Percentiles rank a stretch among this genome's conserved stretches.
Evolutionary conservation across 2,797 vertebrate species (phyloP).

Genomic region (Rhinella marina): DNA sequence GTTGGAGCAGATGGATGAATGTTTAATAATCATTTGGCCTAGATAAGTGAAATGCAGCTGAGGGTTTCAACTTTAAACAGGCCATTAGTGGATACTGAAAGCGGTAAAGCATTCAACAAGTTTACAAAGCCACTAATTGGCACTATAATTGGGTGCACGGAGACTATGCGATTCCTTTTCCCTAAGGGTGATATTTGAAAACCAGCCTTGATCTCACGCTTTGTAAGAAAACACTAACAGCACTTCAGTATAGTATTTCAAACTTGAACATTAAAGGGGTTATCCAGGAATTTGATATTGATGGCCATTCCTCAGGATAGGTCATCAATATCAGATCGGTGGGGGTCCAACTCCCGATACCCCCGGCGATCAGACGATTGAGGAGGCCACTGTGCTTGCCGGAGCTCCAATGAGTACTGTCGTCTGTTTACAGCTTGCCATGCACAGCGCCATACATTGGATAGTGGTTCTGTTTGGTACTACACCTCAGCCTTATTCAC

Average conservation of each 20-base stretch:
- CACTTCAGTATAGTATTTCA: background rate
- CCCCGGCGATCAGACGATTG: too few species aligned
- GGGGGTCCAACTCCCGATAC: too few species aligned
- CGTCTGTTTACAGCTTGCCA: too few species aligned
- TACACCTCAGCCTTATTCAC: too few species aligned
- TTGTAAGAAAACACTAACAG: conserved; percentile 2
- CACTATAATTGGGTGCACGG: conserved; percentile 44
- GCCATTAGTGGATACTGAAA: conserved; percentile 48
- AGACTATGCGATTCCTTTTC: conserved; percentile 19
- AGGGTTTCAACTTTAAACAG: conserved; percentile 39
- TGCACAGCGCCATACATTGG: too few species aligned
- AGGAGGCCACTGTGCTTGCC: too few species aligned
- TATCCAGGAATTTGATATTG: too few species aligned
- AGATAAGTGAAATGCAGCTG: conserved; percentile 28
- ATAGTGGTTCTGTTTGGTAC: too few species aligned
- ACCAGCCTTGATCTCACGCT: background rate
- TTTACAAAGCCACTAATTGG: conserved; percentile 37
- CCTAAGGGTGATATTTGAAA: conserved; percentile 28
- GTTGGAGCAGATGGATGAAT: conserved; percentile 21
- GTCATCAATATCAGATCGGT: too few species aligned
- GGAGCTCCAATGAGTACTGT: too few species aligned
- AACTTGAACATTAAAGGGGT: background rate
- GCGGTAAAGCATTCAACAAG: background rate
- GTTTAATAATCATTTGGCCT: conserved; percentile 41
- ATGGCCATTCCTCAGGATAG: too few species aligned